phyloP scores from a whole-genome alignment of 2,888 invertebrate species.

The Anthoptus insignis region DNA sequence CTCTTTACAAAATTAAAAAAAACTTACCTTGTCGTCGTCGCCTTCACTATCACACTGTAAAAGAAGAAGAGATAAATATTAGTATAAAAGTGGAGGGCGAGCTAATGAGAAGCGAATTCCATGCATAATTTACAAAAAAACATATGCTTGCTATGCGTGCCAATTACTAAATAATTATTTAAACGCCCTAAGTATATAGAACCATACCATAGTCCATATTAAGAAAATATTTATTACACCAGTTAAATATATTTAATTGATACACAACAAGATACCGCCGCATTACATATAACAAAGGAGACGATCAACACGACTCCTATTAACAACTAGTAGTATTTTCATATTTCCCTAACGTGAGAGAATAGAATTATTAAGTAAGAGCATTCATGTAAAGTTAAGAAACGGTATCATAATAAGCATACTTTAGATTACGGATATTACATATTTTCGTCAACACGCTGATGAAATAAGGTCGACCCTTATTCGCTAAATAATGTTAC shows the following conservation, averaged over 20 bases:
- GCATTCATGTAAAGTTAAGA: too few relatives aligned
- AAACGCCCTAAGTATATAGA: constrained; percentile 41
- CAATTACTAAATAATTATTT: constrained; percentile 43
- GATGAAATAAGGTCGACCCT: constrained; percentile 19
- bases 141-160: constrained; percentile 40
- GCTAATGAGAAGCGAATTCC: constrained; percentile 25
- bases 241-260: not conserved
- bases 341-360: too few relatives aligned
- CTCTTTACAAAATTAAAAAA: constrained; percentile 45
- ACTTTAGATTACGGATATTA: not conserved
- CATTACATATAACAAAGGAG: not conserved
- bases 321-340: too few relatives aligned
- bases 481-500: constrained; percentile 35
- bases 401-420: too few relatives aligned
- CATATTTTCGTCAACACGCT: constrained; percentile 4
- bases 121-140: constrained; percentile 32
- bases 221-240: not conserved
- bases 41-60: constrained; percentile 98
- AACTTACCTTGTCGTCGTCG: constrained; percentile 96
- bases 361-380: too few relatives aligned
- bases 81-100: not conserved
- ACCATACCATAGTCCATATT: constrained; percentile 39
- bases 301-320: not conserved
- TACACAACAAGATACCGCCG: not conserved
- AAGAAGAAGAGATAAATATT: constrained; percentile 75